Conservation (phyloP, 2,888 invertebrate genomes). For the Nomada hirtipes region DNA sequence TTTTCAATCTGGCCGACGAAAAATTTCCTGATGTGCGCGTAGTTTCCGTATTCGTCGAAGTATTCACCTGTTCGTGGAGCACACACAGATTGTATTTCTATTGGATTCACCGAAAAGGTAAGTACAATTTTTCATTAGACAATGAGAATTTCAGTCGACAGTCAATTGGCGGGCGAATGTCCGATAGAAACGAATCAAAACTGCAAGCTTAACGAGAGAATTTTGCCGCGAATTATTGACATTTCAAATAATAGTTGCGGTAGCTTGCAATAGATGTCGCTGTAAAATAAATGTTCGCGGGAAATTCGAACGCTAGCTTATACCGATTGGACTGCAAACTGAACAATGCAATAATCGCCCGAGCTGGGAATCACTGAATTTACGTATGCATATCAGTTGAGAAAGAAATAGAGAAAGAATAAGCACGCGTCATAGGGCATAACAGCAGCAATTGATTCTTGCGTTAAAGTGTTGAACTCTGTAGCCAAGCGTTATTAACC, state of each 20-base stretch:
- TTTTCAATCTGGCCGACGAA: constrained; percentile 57
- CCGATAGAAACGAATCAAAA: background rate
- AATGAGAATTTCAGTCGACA: background rate
- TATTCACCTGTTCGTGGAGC: constrained; percentile 75
- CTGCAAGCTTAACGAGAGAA: background rate
- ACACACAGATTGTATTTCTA: constrained; percentile 45
- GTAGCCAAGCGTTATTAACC: constrained; percentile 51
- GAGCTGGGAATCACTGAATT: constrained; percentile 5
- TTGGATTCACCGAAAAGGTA: background rate
- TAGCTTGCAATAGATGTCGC: constrained; percentile 3
- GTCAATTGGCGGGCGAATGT: constrained; percentile 33
- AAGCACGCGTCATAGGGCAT: constrained; percentile 20
- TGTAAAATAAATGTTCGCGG: background rate
- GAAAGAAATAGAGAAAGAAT: background rate
- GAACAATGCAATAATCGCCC: background rate
- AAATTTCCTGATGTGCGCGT: constrained; percentile 60
- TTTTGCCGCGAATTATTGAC: background rate
- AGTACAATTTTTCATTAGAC: constrained; percentile 8
- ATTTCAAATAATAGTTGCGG: background rate
- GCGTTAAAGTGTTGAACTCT: constrained; percentile 30
- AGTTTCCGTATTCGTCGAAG: constrained; percentile 73
- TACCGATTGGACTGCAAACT: constrained; percentile 16
- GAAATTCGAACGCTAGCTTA: background rate
- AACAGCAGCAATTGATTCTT: constrained; percentile 12
- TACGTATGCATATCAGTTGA: constrained; percentile 7